A percentile compares a stretch with the other conserved stretches of the same genome.
These are phyloP conservation scores for Plectrocnemia conspersa DNA, from an alignment of 1,140 invertebrate species.

Conservation along the genomic window DNA sequence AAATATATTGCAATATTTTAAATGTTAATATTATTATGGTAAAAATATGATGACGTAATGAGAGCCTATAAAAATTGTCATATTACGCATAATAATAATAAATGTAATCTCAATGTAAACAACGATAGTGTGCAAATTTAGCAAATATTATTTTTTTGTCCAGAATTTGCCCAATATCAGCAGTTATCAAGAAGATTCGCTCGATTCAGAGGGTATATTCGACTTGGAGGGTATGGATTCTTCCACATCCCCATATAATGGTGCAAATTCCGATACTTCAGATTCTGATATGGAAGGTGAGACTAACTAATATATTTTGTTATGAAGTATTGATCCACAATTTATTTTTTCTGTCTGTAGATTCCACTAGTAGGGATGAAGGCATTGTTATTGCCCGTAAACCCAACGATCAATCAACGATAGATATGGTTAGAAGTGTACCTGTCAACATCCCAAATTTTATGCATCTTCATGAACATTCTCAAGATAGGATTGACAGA, in stretches of 20 bases:
- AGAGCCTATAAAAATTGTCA: too few species aligned
- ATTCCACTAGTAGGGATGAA: conserved; percentile 47
- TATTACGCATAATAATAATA: too few species aligned
- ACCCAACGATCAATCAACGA: conserved; percentile 27
- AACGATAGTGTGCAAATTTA: too few species aligned
- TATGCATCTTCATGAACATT: conserved; percentile 37
- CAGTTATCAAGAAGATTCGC: conserved; percentile 46
- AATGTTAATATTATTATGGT: too few species aligned
- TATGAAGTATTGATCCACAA: not conserved
- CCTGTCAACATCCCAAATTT: conserved; percentile 48
- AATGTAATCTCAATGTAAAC: too few species aligned
- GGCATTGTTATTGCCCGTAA: conserved; percentile 41
- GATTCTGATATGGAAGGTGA: conserved; percentile 50
- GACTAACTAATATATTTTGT: conserved; percentile 18
- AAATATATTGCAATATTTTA: too few species aligned
- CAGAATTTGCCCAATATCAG: conserved; percentile 39
- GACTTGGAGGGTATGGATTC: conserved; percentile 47
- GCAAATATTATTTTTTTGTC: too few species aligned
- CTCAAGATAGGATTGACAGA: conserved; percentile 40
- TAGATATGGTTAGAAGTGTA: conserved; percentile 43
- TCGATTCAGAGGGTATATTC: conserved; percentile 49
- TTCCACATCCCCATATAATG: conserved; percentile 36
- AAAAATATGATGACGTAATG: too few species aligned
- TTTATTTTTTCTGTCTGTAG: conserved; percentile 13
- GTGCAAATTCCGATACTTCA: conserved; percentile 45